Percentiles rank a stretch among this genome's conserved stretches.
These are phyloP conservation scores for Periplaneta americana DNA, from an alignment of 1,140 invertebrate genomes.

Conservation along the genomic window DNA sequence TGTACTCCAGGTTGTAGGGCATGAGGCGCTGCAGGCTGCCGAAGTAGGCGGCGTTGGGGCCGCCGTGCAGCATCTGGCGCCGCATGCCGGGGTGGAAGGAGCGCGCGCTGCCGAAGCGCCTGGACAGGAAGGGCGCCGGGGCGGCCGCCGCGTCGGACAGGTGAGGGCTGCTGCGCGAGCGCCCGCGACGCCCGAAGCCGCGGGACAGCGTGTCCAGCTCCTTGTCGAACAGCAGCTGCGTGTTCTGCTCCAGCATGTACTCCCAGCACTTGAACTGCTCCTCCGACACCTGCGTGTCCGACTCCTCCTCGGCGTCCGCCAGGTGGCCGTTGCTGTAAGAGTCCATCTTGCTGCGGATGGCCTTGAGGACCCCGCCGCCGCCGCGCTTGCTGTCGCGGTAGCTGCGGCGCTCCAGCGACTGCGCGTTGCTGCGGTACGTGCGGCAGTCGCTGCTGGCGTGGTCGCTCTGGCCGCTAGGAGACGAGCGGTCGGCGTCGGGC, in stretches of 20 bases:
- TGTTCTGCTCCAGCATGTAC: slow-evolving; percentile 88
- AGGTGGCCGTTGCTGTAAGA: slow-evolving; percentile 23
- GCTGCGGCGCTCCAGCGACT: slow-evolving; percentile 29
- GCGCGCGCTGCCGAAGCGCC: slow-evolving; percentile 71
- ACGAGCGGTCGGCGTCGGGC: slow-evolving; percentile 56
- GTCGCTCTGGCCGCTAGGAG: slow-evolving; percentile 78
- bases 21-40: slow-evolving; percentile 74
- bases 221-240: slow-evolving; percentile 80
- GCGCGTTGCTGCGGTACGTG: slow-evolving; percentile 13
- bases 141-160: slow-evolving; percentile 41
- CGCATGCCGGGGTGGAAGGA: slow-evolving; percentile 51
- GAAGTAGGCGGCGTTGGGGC: slow-evolving; percentile 79
- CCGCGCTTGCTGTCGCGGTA: slow-evolving; percentile 18
- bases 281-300: slow-evolving; percentile 55
- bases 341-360: slow-evolving; percentile 12
- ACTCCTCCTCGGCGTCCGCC: slow-evolving; percentile 42
- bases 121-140: slow-evolving; percentile 54
- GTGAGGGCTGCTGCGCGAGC: slow-evolving; percentile 51
- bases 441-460: slow-evolving; percentile 46
- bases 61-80: slow-evolving; percentile 41
- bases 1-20: slow-evolving; percentile 80
- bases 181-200: slow-evolving; percentile 42
- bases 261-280: slow-evolving; percentile 91
- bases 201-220: slow-evolving; percentile 74
- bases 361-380: slow-evolving; percentile 7